These are phyloP conservation scores for Notarius lentiginosus DNA, from an alignment of 2,113 vertebrate species.

Conservation along the genomic window DNA sequence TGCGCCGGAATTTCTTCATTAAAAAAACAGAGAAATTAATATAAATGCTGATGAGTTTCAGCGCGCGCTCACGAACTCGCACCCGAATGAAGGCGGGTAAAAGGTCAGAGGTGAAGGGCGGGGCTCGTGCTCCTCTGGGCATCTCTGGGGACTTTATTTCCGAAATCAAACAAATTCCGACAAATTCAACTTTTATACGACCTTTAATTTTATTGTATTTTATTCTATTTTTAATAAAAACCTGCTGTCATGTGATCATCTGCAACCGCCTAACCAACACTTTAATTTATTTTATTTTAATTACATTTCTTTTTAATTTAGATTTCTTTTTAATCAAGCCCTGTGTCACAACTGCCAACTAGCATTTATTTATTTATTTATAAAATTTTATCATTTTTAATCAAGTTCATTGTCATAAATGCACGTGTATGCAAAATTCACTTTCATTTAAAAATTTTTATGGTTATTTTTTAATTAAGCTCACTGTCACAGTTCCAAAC, in stretches of 20 bases:
- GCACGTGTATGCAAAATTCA: neutral
- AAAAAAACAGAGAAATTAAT: neutral
- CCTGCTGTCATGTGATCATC: neutral
- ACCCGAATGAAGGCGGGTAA: neutral
- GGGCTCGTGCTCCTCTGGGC: neutral
- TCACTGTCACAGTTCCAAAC: neutral
- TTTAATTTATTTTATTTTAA: neutral
- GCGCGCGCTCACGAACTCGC: neutral
- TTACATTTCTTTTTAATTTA: neutral
- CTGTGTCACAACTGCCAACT: neutral
- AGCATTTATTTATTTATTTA: neutral
- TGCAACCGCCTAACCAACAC: neutral
- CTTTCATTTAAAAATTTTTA: neutral
- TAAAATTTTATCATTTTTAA: neutral
- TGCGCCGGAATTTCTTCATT: conserved; percentile 2
- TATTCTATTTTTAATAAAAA: neutral
- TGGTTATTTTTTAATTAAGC: neutral
- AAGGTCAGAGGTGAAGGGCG: neutral
- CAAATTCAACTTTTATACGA: neutral
- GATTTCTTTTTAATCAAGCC: neutral
- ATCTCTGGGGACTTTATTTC: neutral
- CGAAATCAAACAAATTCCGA: conserved; percentile 12
- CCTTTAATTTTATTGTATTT: neutral
- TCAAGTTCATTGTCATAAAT: neutral
- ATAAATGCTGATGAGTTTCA: neutral